phyloP scores from a whole-genome alignment of 2,113 vertebrate species.

The Caretta caretta region DNA sequence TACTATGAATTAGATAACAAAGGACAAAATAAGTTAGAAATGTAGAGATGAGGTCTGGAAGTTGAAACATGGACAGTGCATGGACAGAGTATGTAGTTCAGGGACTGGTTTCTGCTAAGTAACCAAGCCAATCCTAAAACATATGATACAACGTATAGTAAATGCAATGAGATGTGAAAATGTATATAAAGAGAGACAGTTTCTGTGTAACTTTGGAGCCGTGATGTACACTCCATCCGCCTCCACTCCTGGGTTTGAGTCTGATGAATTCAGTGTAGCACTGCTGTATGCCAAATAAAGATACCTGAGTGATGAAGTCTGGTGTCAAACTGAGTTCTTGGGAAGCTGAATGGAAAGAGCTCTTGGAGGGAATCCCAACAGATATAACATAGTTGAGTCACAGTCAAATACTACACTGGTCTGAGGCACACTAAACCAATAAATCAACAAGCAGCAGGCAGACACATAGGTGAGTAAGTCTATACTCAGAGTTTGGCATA shows the following conservation, averaged over 20 bases:
- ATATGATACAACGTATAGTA: not conserved
- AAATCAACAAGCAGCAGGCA: not conserved
- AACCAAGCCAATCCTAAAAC: not conserved
- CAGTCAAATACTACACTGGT: not conserved
- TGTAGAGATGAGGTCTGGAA: not conserved
- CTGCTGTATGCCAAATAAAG: too few relatives aligned
- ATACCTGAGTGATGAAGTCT: too few relatives aligned
- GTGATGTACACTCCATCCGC: too few relatives aligned
- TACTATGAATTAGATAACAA: not conserved
- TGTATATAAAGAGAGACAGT: not conserved
- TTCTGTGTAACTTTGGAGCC: not conserved
- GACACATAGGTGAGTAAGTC: too few relatives aligned
- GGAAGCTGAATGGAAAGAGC: not conserved
- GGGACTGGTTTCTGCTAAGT: not conserved
- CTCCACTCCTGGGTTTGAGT: not conserved
- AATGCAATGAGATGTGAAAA: not conserved
- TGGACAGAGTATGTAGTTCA: not conserved
- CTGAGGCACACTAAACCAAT: accelerated
- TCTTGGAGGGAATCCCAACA: not conserved
- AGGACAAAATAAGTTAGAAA: not conserved
- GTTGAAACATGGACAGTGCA: not conserved
- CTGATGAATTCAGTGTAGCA: not conserved
- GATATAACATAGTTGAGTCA: not conserved
- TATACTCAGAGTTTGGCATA: too few relatives aligned
- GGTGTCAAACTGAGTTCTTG: not conserved